A percentile compares a stretch with the other conserved stretches of the same genome.
These are phyloP conservation scores for Gallinago paraguaiae DNA, from an alignment of 2,113 vertebrate genomes.

Conservation along the genomic window DNA sequence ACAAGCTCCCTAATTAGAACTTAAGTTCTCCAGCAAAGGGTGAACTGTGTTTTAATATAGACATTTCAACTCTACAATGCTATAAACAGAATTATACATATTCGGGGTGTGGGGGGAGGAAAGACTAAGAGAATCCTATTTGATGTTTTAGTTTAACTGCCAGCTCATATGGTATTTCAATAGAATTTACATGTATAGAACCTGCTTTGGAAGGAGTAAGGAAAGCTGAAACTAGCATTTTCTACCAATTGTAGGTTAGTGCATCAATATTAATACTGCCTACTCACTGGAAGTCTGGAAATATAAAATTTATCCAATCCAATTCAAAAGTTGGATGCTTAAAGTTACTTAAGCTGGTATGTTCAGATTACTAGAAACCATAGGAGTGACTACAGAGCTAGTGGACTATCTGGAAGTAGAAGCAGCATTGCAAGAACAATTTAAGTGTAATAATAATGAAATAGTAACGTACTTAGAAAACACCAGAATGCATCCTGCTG, in stretches of 20 bases:
- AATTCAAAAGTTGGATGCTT: accelerated
- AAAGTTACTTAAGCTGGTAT: neutral
- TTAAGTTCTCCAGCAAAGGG: neutral
- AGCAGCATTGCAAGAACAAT: neutral
- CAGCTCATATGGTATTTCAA: neutral
- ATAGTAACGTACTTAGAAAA: neutral
- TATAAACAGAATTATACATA: neutral
- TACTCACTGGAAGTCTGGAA: neutral
- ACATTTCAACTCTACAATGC: neutral
- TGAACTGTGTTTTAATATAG: neutral
- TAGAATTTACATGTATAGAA: neutral
- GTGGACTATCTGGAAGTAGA: neutral
- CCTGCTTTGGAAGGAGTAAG: neutral
- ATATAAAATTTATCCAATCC: neutral
- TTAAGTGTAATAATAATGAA: neutral
- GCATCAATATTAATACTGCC: neutral
- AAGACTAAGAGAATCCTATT: neutral
- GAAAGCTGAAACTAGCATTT: neutral
- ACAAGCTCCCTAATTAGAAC: neutral
- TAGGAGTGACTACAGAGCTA: neutral
- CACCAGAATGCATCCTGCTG: neutral
- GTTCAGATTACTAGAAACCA: neutral
- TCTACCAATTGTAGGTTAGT: neutral
- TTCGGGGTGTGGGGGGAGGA: accelerated
- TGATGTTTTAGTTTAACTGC: neutral